phyloP scores from a whole-genome alignment of 1,140 invertebrate species.

The Ips typographus region DNA sequence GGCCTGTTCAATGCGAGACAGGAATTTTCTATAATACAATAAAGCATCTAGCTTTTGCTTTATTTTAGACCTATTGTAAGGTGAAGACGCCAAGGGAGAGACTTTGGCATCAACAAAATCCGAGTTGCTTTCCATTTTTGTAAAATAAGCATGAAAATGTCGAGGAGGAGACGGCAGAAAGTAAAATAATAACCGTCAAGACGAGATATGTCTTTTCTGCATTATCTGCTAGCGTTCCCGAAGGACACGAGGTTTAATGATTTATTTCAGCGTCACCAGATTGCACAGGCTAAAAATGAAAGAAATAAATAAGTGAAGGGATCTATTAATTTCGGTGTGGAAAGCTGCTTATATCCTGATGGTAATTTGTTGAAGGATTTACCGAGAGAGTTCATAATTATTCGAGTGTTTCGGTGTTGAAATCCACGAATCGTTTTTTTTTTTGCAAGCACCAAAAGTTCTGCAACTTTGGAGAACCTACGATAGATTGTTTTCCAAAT shows the following conservation, averaged over 20 bases:
- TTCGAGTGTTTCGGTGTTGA: not conserved
- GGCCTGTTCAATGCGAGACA: too few relatives aligned
- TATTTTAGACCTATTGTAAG: too few relatives aligned
- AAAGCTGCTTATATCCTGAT: conserved; percentile 1
- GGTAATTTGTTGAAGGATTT: not conserved
- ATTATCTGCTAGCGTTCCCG: not conserved
- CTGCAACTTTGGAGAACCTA: too few relatives aligned
- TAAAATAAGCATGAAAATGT: not conserved
- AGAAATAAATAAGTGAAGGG: conserved; percentile 2
- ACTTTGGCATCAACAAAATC: too few relatives aligned
- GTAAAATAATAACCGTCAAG: not conserved
- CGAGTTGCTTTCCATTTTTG: too few relatives aligned
- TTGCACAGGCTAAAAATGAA: conserved; percentile 1
- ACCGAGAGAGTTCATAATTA: not conserved
- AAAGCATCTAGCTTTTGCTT: too few relatives aligned
- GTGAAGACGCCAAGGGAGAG: too few relatives aligned
- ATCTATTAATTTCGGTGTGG: not conserved
- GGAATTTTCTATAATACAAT: too few relatives aligned
- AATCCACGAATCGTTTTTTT: not conserved
- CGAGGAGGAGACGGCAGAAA: not conserved
- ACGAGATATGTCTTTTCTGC: not conserved
- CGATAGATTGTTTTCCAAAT: too few relatives aligned
- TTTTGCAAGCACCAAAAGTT: not conserved
- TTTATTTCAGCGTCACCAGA: not conserved
- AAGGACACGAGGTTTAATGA: conserved; percentile 1